Base-by-base conservation (phyloP, 2,888 invertebrate genomes). In the Diadegma fenestrale region DNA sequence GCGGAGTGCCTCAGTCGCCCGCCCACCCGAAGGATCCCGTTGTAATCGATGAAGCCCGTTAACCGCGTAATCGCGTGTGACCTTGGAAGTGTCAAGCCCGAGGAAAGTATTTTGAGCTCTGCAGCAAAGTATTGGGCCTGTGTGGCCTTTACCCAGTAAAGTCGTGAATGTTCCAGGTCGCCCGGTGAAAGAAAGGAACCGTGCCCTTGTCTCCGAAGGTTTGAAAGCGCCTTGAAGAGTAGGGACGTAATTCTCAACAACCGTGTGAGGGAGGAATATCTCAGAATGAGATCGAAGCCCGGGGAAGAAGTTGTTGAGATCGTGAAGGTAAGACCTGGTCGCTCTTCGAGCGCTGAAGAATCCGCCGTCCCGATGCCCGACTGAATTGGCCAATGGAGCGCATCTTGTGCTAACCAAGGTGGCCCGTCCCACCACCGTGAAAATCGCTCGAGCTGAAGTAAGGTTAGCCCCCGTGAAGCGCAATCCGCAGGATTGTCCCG, bases 11-110 rank as follows among this genome's bases (percentile, higher is more conserved):
- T 66, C 26, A 87, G 43, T 43, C 86, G 45, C 6, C 85, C 84
- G 14, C 87, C 88, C 7, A 88, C 84, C 73, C 87, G 37, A 26
- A 87, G 33, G 8, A 85, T 58, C 1, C 87, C 83, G 7, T 78
- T 12, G 0, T 19, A 22, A 41, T 82, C 76, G 0, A 86, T 54
- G 26, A 69, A 83, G 17, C 76, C 69, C 0, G 69, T 82, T 17
- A 86, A 77, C 10, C 71, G 64, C 26, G 37, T 66, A n/a, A 83
- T 63, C 6, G 76, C 37, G 33, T 72, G 82, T 26, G 80, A 37
- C 17, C 19, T n/a, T 1, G 72, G 45, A 22, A 84, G 76, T 1
- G 48, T 7, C 1, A 63, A 45, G 12, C 51, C 63, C 33, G 51
- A 30, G 6, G n/a, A n/a, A 58, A 84, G 71, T 6, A 2, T 19